These are phyloP conservation scores for Oncorhynchus clarkii DNA, from an alignment of 2,113 vertebrate genomes.

Conservation along the genomic window DNA sequence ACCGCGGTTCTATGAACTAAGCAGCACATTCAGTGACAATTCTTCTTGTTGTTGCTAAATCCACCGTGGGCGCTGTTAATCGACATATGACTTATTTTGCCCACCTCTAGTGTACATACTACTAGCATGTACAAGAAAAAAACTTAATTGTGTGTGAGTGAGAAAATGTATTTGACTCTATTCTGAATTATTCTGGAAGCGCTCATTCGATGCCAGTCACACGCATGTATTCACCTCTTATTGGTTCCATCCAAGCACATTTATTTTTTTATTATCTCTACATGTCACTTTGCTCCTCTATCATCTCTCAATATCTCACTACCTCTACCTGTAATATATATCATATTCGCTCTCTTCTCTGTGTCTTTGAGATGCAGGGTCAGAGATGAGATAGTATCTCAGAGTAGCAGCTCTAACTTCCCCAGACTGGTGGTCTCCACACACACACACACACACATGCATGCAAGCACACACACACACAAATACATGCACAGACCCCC, in stretches of 20 bases:
- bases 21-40: no score
- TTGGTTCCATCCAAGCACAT: constrained; percentile 5
- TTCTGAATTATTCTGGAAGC: neutral
- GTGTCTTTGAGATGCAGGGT: neutral
- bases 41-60: no score
- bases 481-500: neutral
- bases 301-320: neutral
- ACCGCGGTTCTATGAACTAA: no score
- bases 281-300: constrained; percentile 19
- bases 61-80: no score
- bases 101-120: neutral
- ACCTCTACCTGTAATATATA: neutral
- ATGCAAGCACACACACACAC: neutral
- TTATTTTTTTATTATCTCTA: constrained; percentile 6
- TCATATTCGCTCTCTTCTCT: neutral
- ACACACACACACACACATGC: constrained; percentile 1
- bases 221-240: constrained; percentile 12
- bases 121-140: neutral
- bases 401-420: neutral
- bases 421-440: neutral
- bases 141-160: neutral
- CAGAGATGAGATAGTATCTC: constrained; percentile 9
- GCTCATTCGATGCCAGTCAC: constrained; percentile 9
- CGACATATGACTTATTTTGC: neutral
- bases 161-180: neutral